phyloP scores from a whole-genome alignment of 35 echinoderm and acorn worm genomes.

The Heliocidaris tuberculata region DNA sequence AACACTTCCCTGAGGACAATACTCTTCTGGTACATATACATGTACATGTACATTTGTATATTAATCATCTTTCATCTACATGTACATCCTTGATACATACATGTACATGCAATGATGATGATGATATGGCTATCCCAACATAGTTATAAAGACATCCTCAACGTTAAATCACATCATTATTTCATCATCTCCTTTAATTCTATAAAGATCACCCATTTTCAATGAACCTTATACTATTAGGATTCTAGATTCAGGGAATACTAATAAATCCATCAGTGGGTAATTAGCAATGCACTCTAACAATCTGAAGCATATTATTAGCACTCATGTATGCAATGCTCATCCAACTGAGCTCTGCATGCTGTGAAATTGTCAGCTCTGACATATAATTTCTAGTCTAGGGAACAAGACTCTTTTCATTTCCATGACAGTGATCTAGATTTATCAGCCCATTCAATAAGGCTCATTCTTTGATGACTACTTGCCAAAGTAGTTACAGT shows the following conservation, averaged over 20 bases:
- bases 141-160: no score
- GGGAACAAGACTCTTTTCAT: neutral
- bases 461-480: no score
- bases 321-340: constrained; percentile 15
- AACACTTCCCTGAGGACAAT: no score
- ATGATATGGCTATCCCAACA: no score
- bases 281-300: constrained; percentile 35
- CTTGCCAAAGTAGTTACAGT: no score
- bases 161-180: neutral
- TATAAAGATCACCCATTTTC: neutral
- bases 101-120: constrained; percentile 15
- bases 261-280: constrained; percentile 22
- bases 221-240: neutral
- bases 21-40: neutral
- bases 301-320: constrained; percentile 32
- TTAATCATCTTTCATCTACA: neutral
- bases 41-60: neutral
- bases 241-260: neutral
- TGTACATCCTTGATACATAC: neutral
- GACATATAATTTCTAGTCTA: constrained; percentile 10
- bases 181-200: neutral
- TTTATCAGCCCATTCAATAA: no score
- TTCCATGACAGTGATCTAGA: neutral
- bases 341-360: constrained; percentile 19
- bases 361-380: constrained; percentile 23